These are phyloP conservation scores for Oenanthe oenanthe DNA, from an alignment of 2,113 vertebrate species.

Conservation along the genomic window DNA sequence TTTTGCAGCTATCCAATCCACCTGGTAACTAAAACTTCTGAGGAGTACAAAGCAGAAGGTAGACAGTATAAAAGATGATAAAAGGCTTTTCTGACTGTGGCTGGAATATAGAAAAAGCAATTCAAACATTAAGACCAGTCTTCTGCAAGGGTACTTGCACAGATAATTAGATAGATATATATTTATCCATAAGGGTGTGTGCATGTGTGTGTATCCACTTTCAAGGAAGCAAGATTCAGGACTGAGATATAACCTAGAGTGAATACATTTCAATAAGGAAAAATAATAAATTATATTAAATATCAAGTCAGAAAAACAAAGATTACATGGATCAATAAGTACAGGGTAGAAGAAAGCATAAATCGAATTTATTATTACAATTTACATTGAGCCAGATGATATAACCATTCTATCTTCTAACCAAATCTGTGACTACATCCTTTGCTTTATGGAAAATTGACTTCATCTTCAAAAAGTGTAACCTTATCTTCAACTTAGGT, in stretches of 20 bases:
- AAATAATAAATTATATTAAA: not conserved
- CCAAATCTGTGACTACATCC: not conserved
- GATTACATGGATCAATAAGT: not conserved
- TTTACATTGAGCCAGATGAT: not conserved
- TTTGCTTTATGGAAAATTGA: not conserved
- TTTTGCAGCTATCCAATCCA: not conserved
- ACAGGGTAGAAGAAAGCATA: not conserved
- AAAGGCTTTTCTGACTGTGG: not conserved
- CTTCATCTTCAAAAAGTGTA: not conserved
- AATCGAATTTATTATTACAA: not conserved
- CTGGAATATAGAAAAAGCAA: not conserved
- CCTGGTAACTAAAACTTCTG: not conserved
- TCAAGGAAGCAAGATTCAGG: not conserved
- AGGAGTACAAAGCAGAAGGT: not conserved
- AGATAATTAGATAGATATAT: not conserved
- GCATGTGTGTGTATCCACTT: not conserved
- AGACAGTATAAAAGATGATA: not conserved
- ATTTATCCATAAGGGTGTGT: not conserved
- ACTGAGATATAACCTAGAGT: not conserved
- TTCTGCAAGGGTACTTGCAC: not conserved
- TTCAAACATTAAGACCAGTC: not conserved
- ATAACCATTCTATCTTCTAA: not conserved
- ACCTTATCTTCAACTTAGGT: not conserved
- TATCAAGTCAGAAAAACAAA: not conserved
- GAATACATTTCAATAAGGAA: not conserved